Evolutionary conservation across 1,140 invertebrate genomes (phyloP).

Genomic region (Megathymus violae): DNA sequence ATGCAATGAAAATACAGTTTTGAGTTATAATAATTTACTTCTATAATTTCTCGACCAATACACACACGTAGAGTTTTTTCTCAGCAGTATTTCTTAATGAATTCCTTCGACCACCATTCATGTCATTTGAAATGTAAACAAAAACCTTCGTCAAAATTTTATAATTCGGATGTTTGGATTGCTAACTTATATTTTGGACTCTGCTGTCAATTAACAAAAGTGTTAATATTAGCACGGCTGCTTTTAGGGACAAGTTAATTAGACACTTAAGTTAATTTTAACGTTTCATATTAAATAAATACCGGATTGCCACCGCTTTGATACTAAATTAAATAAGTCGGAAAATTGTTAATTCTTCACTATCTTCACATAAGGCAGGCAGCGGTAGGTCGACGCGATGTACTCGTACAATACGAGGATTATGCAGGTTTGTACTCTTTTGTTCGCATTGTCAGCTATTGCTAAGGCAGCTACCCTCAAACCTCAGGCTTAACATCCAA

Average conservation of each 20-base stretch:
- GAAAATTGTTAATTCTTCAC: not conserved
- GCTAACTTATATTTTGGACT: constrained; percentile 7
- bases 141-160: constrained; percentile 67
- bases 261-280: too few relatives aligned
- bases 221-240: not conserved
- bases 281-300: too few relatives aligned
- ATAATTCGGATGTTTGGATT: constrained; percentile 39
- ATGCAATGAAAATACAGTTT: constrained; percentile 6
- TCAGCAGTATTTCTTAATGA: constrained; percentile 74
- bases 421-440: constrained; percentile 63
- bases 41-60: constrained; percentile 12
- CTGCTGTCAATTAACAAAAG: not conserved
- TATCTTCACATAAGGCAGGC: constrained; percentile 8
- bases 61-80: constrained; percentile 51
- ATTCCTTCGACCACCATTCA: constrained; percentile 73
- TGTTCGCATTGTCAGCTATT: constrained; percentile 53
- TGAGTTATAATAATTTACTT: constrained; percentile 1
- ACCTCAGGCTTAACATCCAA: too few relatives aligned
- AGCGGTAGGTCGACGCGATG: constrained; percentile 48
- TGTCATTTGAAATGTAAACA: constrained; percentile 77
- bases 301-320: too few relatives aligned
- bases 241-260: not conserved
- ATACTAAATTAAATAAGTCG: too few relatives aligned
- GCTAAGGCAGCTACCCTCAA: not conserved
- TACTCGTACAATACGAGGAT: constrained; percentile 65